A percentile compares a stretch with the other conserved stretches of the same genome.
Evolutionary conservation across 2,888 invertebrate species (phyloP).

Genomic region (Biston stratarius): DNA sequence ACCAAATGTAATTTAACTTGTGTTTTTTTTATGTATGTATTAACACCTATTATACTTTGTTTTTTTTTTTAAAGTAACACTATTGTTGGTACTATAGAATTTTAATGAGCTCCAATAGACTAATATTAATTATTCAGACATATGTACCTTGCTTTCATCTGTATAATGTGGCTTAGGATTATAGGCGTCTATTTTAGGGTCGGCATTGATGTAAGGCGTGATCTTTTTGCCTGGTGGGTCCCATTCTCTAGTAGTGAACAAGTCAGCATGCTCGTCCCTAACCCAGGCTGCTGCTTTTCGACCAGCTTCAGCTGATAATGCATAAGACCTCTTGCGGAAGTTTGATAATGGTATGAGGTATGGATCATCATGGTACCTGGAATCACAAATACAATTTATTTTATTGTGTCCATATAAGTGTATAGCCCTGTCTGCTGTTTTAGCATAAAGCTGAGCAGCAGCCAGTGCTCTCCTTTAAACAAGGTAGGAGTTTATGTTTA

Average conservation of each 20-base stretch:
- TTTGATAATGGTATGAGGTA: conserved; percentile 93
- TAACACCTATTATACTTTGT: no score
- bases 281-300: conserved; percentile 95
- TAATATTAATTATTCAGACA: neutral
- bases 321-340: conserved; percentile 88
- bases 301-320: conserved; percentile 94
- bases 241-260: conserved; percentile 88
- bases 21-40: no score
- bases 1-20: no score
- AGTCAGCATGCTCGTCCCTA: conserved; percentile 89
- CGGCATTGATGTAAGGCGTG: conserved; percentile 82
- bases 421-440: no score
- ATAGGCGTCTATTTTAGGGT: conserved; percentile 89
- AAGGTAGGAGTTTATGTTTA: no score
- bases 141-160: conserved; percentile 88
- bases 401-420: no score
- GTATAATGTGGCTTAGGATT: conserved; percentile 89
- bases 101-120: no score
- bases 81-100: no score
- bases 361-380: conserved; percentile 95
- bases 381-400: conserved; percentile 33
- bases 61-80: no score
- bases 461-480: no score
- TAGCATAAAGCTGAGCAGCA: no score
- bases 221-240: conserved; percentile 87